Conservation (phyloP, 2,797 vertebrate species). For the Centropyge bicolor region DNA sequence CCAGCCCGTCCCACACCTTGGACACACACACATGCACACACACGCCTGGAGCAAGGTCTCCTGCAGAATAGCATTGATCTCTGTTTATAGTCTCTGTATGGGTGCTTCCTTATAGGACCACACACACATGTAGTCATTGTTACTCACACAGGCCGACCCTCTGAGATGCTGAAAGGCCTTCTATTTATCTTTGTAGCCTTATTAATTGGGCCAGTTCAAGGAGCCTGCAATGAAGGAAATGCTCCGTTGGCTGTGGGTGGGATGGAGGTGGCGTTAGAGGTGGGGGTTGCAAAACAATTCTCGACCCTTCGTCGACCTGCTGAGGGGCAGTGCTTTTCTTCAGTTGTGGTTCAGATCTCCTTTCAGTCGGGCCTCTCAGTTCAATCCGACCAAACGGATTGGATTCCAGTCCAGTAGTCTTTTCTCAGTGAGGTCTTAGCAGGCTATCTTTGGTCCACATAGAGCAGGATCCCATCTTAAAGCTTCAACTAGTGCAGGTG, state of each 20-base stretch:
- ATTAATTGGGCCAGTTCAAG: constrained; percentile 66
- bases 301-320: constrained; percentile 58
- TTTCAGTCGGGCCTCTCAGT: constrained; percentile 71
- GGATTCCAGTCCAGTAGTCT: constrained; percentile 67
- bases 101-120: constrained; percentile 83
- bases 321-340: constrained; percentile 62
- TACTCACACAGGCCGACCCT: constrained; percentile 50
- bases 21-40: constrained; percentile 68
- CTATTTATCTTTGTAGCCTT: constrained; percentile 64
- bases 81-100: constrained; percentile 82
- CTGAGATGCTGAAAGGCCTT: constrained; percentile 59
- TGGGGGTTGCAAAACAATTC: constrained; percentile 50
- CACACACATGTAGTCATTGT: constrained; percentile 69
- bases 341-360: constrained; percentile 66
- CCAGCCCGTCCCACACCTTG: constrained; percentile 72
- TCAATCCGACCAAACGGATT: constrained; percentile 71
- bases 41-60: constrained; percentile 78
- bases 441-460: constrained; percentile 66
- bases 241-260: constrained; percentile 63
- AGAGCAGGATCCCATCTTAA: constrained; percentile 49
- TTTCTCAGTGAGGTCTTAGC: constrained; percentile 58
- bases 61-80: constrained; percentile 80
- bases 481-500: constrained; percentile 46
- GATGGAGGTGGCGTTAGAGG: constrained; percentile 44
- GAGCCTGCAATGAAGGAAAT: constrained; percentile 44